Percentiles rank a stretch among this genome's conserved stretches.
Conservation (phyloP, 2,113 vertebrate genomes). For the Menidia beryllina region DNA sequence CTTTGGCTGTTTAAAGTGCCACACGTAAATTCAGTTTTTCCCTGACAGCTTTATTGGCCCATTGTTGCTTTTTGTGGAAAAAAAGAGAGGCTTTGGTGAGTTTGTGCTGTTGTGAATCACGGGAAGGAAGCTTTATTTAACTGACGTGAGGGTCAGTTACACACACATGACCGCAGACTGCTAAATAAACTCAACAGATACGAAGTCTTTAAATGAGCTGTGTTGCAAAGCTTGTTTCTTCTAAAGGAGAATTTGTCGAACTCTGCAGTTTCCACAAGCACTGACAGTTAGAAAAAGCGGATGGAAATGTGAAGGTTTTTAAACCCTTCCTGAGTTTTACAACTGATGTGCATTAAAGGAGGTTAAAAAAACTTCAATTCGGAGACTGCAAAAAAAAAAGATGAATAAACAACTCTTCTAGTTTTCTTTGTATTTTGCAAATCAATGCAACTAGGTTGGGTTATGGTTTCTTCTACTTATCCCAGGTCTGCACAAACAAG, state of each 20-base stretch:
- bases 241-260: neutral
- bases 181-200: constrained; percentile 43
- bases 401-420: no score
- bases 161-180: constrained; percentile 28
- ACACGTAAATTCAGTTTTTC: constrained; percentile 64
- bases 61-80: constrained; percentile 71
- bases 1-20: constrained; percentile 59
- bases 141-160: constrained; percentile 44
- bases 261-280: neutral
- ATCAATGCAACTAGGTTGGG: no score
- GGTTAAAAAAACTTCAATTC: neutral
- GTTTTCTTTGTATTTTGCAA: no score
- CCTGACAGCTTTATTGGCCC: constrained; percentile 76
- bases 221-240: neutral
- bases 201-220: constrained; percentile 18
- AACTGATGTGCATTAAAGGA: neutral
- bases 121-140: constrained; percentile 64
- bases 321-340: no score
- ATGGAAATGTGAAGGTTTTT: neutral
- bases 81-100: constrained; percentile 55
- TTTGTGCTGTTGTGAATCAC: constrained; percentile 69
- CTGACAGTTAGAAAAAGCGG: neutral
- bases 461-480: no score
- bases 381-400: neutral
- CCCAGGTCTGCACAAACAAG: no score